Percentiles rank a stretch among this genome's conserved stretches.
Evolutionary conservation across 64 coral and sea anemone species (phyloP).

Genomic region (Pachyseris speciosa): DNA sequence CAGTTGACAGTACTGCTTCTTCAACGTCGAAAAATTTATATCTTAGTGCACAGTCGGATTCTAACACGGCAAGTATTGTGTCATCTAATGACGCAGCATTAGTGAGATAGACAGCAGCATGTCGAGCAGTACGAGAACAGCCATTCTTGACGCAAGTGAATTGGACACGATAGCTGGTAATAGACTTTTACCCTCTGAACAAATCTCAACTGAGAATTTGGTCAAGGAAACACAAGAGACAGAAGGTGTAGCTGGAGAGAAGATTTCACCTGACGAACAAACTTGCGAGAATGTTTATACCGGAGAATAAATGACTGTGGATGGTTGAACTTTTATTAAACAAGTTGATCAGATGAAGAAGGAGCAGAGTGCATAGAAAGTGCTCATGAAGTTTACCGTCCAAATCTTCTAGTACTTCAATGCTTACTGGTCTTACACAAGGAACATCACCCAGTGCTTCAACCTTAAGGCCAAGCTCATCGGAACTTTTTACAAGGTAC

Average conservation of each 20-base stretch:
- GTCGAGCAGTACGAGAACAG: constrained; percentile 82
- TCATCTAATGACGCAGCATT: constrained; percentile 45
- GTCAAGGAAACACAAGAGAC: neutral
- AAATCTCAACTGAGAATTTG: neutral
- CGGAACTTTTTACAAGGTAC: constrained; percentile 62
- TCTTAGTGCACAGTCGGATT: constrained; percentile 39
- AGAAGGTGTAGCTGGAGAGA: neutral
- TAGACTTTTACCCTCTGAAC: neutral
- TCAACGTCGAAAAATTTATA: constrained; percentile 42
- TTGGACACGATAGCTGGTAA: neutral
- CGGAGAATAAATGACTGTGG: neutral
- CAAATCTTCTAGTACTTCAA: neutral
- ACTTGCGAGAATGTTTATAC: neutral
- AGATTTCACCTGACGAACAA: neutral
- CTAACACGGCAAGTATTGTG: constrained; percentile 9
- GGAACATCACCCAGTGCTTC: neutral
- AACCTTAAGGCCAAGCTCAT: neutral
- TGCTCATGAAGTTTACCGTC: neutral
- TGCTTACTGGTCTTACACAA: neutral
- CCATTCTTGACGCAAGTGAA: constrained; percentile 75
- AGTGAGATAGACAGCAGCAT: constrained; percentile 64
- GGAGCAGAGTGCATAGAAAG: neutral
- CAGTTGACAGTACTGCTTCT: neutral
- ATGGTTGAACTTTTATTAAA: neutral
- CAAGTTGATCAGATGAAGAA: neutral